Conservation (phyloP, 2,888 invertebrate species). For the Stegophylla sp. region DNA sequence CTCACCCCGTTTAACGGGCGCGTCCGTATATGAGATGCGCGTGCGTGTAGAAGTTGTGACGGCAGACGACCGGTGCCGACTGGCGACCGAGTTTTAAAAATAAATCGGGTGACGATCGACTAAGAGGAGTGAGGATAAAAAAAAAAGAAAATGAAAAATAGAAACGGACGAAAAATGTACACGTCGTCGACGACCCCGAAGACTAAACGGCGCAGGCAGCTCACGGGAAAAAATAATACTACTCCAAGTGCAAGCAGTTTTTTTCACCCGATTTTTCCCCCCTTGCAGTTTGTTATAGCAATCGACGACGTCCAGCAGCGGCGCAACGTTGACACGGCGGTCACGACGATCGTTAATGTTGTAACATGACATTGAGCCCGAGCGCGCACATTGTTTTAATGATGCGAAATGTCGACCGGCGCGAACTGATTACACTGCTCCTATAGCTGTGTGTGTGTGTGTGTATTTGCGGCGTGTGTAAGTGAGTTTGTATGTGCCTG, state of each 20-base stretch:
- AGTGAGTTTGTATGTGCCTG: no score
- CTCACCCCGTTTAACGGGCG: neutral
- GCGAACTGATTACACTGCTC: no score
- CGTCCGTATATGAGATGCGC: neutral
- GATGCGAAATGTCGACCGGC: no score
- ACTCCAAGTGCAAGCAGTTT: neutral
- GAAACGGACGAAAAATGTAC: neutral
- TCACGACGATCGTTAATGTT: neutral
- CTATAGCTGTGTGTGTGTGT: no score
- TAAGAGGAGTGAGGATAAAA: neutral
- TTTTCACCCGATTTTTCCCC: neutral
- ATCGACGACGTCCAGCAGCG: neutral
- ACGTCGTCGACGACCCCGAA: neutral
- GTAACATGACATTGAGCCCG: neutral
- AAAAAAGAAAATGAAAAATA: neutral
- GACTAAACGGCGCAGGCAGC: neutral
- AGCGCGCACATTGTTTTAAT: neutral
- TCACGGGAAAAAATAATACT: no score
- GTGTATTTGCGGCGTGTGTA: no score
- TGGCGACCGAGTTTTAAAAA: conserved; percentile 26
- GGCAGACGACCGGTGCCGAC: neutral
- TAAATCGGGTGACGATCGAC: neutral
- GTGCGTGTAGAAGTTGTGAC: neutral
- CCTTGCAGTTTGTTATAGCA: no score
- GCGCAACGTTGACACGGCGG: neutral